These are phyloP conservation scores for Trachelus tabidus DNA, from an alignment of 2,888 invertebrate species.

Conservation along the genomic window DNA sequence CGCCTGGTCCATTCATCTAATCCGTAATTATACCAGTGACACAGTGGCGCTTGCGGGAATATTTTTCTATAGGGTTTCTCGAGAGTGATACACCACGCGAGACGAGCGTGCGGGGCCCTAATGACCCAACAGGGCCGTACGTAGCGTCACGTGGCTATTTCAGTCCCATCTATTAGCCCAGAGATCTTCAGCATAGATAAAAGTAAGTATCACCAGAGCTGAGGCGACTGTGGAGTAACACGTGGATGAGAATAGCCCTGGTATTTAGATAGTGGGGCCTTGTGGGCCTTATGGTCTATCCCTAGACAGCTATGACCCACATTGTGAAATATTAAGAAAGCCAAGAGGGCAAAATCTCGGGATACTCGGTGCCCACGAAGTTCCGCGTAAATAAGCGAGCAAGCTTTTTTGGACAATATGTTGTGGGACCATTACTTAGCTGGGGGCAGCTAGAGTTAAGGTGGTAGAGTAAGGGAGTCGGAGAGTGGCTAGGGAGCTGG, in stretches of 20 bases:
- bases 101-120: background rate
- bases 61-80: background rate
- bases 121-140: background rate
- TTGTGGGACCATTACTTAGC: slow-evolving; percentile 61
- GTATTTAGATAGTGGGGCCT: background rate
- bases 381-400: slow-evolving; percentile 43
- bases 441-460: slow-evolving; percentile 37
- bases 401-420: slow-evolving; percentile 60
- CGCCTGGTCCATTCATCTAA: slow-evolving; percentile 49
- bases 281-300: background rate
- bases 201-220: background rate
- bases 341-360: background rate
- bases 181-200: background rate
- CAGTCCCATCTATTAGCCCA: background rate
- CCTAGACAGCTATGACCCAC: background rate
- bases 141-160: background rate
- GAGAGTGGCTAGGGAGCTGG: slow-evolving; percentile 26
- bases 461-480: slow-evolving; percentile 22
- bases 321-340: background rate
- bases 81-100: background rate
- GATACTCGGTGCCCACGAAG: background rate
- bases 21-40: slow-evolving; percentile 54
- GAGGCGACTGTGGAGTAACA: background rate
- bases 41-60: slow-evolving; percentile 3
- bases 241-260: background rate